Percentiles rank a stretch among this genome's conserved stretches.
phyloP scores from a whole-genome alignment of 2,113 vertebrate species.

The Tenebrosternarchus preto region DNA sequence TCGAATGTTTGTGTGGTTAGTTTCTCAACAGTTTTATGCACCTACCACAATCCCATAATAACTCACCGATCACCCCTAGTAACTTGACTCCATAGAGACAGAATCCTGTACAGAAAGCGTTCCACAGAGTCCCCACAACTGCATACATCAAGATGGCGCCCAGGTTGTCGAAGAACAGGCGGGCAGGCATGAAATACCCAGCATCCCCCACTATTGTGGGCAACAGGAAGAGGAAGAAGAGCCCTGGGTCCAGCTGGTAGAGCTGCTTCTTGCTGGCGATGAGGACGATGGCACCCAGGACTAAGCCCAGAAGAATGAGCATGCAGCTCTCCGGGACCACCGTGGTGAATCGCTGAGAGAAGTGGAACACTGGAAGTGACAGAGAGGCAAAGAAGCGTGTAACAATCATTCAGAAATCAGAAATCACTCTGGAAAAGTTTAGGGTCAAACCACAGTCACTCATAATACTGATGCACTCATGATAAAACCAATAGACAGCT shows the following conservation, averaged over 20 bases:
- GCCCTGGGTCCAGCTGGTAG: slow-evolving; percentile 91
- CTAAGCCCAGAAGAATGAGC: slow-evolving; percentile 92
- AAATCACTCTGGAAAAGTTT: background rate
- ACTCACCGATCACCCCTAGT: slow-evolving; percentile 81
- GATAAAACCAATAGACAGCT: no score
- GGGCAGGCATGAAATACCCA: slow-evolving; percentile 94
- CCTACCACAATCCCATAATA: background rate
- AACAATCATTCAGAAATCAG: no score
- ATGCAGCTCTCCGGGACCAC: slow-evolving; percentile 94
- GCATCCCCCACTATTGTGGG: slow-evolving; percentile 95
- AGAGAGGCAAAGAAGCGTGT: background rate
- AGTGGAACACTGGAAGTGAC: slow-evolving; percentile 84
- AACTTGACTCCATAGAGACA: slow-evolving; percentile 84
- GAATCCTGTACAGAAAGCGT: slow-evolving; percentile 88
- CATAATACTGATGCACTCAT: no score
- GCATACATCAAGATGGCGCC: slow-evolving; percentile 94
- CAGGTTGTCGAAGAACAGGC: slow-evolving; percentile 95
- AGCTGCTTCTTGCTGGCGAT: slow-evolving; percentile 90
- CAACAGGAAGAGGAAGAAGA: slow-evolving; percentile 96
- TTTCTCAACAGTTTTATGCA: no score
- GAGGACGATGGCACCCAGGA: slow-evolving; percentile 89
- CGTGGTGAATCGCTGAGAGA: slow-evolving; percentile 90
- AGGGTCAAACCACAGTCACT: no score
- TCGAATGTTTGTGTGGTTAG: background rate
- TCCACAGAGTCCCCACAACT: slow-evolving; percentile 93